phyloP scores from a whole-genome alignment of 2,113 vertebrate genomes.

The Aphyosemion australe region DNA sequence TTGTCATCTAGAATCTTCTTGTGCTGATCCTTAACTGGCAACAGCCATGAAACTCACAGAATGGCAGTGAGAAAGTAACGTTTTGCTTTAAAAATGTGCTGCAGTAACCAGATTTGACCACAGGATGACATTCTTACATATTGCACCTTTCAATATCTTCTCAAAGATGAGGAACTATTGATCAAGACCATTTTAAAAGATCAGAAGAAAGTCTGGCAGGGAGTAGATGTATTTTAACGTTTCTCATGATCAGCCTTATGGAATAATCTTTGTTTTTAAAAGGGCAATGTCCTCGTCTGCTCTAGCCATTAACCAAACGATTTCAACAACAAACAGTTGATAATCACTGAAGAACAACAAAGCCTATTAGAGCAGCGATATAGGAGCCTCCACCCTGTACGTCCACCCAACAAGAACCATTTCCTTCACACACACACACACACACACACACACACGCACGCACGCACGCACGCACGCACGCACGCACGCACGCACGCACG shows the following conservation, averaged over 20 bases:
- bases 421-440: slow-evolving; percentile 26
- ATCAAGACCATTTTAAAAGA: neutral
- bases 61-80: too few species aligned
- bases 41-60: too few species aligned
- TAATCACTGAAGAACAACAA: slow-evolving; percentile 62
- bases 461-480: slow-evolving; percentile 7
- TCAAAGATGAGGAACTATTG: neutral
- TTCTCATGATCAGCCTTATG: slow-evolving; percentile 1
- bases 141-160: neutral
- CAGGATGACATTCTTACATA: too few species aligned
- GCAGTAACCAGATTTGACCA: too few species aligned
- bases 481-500: neutral
- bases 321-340: slow-evolving; percentile 55
- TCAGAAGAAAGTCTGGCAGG: neutral
- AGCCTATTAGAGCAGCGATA: slow-evolving; percentile 38
- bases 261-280: slow-evolving; percentile 25
- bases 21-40: too few species aligned
- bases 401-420: slow-evolving; percentile 14
- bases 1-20: too few species aligned
- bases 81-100: too few species aligned
- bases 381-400: slow-evolving; percentile 38
- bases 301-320: slow-evolving; percentile 32
- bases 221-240: neutral
- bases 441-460: slow-evolving; percentile 8
- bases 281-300: slow-evolving; percentile 30